phyloP scores from a whole-genome alignment of 2,797 vertebrate genomes.

The Fratercula arctica region DNA sequence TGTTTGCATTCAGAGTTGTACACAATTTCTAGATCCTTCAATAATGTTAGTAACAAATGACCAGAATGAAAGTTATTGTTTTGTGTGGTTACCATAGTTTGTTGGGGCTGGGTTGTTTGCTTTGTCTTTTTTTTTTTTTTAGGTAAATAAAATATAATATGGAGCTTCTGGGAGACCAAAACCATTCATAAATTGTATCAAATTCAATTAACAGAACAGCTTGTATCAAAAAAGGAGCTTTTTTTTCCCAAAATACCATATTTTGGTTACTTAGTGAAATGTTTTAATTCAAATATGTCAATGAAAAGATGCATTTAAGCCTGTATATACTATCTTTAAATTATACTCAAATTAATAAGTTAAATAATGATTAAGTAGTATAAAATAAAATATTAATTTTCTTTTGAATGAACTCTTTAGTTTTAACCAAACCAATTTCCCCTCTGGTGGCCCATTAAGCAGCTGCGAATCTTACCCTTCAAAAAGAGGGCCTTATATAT shows the following conservation, averaged over 20 bases:
- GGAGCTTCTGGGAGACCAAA: neutral
- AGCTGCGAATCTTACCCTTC: neutral
- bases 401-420: neutral
- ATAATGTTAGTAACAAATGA: neutral
- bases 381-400: neutral
- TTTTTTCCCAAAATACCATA: neutral
- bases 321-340: neutral
- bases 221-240: neutral
- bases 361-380: neutral
- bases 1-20: neutral
- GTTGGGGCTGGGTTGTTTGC: fast-evolving
- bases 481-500: neutral
- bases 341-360: neutral
- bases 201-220: neutral
- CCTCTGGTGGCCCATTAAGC: neutral
- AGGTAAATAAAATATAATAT: neutral
- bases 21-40: neutral
- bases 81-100: neutral
- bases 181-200: neutral
- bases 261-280: neutral
- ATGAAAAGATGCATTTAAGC: neutral
- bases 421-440: neutral
- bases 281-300: neutral
- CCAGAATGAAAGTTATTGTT: neutral
- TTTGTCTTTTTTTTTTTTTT: neutral